Evolutionary conservation across 2,797 vertebrate genomes (phyloP).

Genomic region (Sebastes itinus): DNA sequence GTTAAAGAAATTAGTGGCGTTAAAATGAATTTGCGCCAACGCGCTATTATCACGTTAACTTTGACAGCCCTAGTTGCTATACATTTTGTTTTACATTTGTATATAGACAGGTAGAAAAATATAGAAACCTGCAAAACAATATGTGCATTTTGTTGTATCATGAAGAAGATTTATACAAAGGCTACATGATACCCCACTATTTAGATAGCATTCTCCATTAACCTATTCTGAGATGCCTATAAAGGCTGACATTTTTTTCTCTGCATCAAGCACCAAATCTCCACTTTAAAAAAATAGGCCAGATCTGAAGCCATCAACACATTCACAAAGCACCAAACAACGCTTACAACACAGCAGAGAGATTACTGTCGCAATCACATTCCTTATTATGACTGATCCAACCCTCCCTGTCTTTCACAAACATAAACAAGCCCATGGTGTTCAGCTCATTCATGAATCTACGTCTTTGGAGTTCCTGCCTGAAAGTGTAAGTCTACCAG

Average conservation of each 20-base stretch:
- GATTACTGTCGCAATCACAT: constrained; percentile 55
- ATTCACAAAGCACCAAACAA: constrained; percentile 36
- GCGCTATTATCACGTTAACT: not conserved
- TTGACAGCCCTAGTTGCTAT: not conserved
- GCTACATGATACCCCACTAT: not conserved
- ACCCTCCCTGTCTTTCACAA: constrained; percentile 49
- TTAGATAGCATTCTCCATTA: not conserved
- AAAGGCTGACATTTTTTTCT: not conserved
- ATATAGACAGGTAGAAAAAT: not conserved
- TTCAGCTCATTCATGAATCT: constrained; percentile 73
- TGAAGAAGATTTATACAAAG: not conserved
- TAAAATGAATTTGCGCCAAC: too few relatives aligned
- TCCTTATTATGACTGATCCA: constrained; percentile 35
- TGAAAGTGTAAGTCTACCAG: constrained; percentile 62
- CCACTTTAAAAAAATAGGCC: not conserved
- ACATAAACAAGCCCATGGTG: constrained; percentile 54
- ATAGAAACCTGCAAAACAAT: not conserved
- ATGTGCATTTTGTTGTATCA: not conserved
- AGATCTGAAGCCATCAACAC: constrained; percentile 23
- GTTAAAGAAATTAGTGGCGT: not conserved
- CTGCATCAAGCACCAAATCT: not conserved
- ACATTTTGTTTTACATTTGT: not conserved
- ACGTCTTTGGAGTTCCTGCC: constrained; percentile 46
- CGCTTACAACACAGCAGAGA: constrained; percentile 30
- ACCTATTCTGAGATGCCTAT: not conserved